Evolutionary conservation across 1,140 invertebrate genomes (phyloP), one percentile per base, ranked within the genome.

Genomic region (Phenacoccus solenopsis): DNA sequence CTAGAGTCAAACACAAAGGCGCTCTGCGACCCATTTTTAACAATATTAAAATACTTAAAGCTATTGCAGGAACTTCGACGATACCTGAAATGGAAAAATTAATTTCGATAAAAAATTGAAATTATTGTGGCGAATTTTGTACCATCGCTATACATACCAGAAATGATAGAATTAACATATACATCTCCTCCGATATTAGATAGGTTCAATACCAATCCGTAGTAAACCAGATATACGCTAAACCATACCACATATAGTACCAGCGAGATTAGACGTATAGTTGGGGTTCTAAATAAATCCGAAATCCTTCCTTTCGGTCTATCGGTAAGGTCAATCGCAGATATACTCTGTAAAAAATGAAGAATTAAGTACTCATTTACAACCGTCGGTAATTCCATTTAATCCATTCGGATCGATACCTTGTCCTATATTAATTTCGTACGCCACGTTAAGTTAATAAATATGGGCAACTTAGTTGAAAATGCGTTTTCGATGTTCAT

Each of bases 11-110:
- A 69, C 84, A 84, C 69, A 88, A 81, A 0, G 87, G 86, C 79
- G 84, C 83, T 71, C 86, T 81, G 75, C 87, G 81, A 22, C 87
- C 87, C 70, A 85, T 82, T 76, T 87, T 87, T 59, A 88, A 78
- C 30, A 89, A 79, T 72, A 88, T 84, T 9, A 85, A 81, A 72
- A 89, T 89, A 75, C 86, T 88, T 35, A 88, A 76, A 9, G 85
- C 86, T 71, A 89, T 86, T 9, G 87, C 86, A 49, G 88, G 88
- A 67, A 89, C 79, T 79, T 89, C 87, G 21, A 89, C 87, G 64
- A 84, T 78, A 70, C 86, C 87, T 74, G 84, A 80, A 75, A 87
- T 22, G 56, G 28, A 49, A 67, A 70, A 27, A 67, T 24, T n/a
- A n/a, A n/a, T n/a, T n/a, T n/a, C n/a, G n/a, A n/a, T n/a, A n/a